These are phyloP conservation scores for Drusus annulatus DNA, from an alignment of 1,140 invertebrate genomes.

Conservation along the genomic window DNA sequence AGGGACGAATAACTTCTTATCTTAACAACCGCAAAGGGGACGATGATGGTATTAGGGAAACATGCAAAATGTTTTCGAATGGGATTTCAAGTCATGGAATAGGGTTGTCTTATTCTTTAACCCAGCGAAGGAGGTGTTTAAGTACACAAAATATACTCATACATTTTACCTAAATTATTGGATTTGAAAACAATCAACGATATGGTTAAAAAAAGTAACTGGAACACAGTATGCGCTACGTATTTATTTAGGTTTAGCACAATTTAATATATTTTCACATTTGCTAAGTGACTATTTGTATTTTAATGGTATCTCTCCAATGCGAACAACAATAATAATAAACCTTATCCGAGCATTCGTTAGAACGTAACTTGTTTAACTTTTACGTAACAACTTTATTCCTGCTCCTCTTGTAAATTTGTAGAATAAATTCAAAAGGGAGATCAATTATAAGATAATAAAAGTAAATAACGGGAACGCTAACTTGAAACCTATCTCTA, in stretches of 20 bases:
- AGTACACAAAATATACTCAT: too few species aligned
- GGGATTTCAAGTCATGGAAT: conserved; percentile 50
- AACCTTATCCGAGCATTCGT: too few species aligned
- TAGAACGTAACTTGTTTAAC: conserved; percentile 2
- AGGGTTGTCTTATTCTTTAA: conserved; percentile 30
- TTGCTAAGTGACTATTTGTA: too few species aligned
- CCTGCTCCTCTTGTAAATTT: conserved; percentile 18
- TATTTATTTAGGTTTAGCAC: too few species aligned
- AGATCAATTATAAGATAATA: conserved; percentile 59
- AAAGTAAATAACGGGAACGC: conserved; percentile 55
- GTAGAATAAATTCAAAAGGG: conserved; percentile 44
- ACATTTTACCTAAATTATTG: too few species aligned
- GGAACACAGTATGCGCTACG: too few species aligned
- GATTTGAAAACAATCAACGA: too few species aligned
- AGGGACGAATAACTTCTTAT: conserved; percentile 60
- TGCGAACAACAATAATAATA: too few species aligned
- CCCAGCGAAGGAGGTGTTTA: neutral
- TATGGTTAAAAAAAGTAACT: too few species aligned
- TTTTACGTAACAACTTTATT: conserved; percentile 10
- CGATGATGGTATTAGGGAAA: conserved; percentile 57
- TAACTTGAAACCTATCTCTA: conserved; percentile 57
- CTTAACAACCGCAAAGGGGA: conserved; percentile 59
- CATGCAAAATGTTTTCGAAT: conserved; percentile 60
- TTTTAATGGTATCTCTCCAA: too few species aligned
- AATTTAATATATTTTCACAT: too few species aligned